Evolutionary conservation across 2,113 vertebrate species (phyloP).

Genomic region (Hassar affinis): DNA sequence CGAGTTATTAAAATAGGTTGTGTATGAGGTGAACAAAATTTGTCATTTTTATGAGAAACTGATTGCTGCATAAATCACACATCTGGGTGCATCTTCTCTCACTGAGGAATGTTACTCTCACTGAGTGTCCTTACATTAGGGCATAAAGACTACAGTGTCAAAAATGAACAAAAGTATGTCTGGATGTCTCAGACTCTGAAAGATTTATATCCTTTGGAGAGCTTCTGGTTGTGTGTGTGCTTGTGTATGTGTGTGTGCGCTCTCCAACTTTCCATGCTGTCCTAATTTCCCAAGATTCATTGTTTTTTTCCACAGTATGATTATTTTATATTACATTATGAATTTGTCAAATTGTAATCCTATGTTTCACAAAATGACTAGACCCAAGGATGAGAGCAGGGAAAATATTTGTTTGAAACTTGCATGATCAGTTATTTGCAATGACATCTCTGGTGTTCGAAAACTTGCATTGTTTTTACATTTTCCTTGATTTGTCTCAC

Average conservation of each 20-base stretch:
- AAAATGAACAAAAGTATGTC: not conserved
- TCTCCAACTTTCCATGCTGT: not conserved
- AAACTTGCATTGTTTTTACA: no score
- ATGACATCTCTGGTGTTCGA: not conserved
- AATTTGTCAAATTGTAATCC: not conserved
- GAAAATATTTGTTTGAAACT: not conserved
- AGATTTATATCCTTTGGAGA: not conserved
- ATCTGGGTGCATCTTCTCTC: not conserved
- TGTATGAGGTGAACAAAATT: not conserved
- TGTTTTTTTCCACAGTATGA: not conserved
- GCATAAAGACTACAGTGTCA: not conserved
- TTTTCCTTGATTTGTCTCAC: no score
- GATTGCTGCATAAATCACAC: slow-evolving; percentile 12
- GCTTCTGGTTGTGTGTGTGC: not conserved
- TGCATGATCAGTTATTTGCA: not conserved
- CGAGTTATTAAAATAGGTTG: slow-evolving; percentile 2
- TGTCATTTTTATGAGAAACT: slow-evolving; percentile 16
- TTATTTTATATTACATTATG: not conserved
- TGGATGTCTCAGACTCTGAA: not conserved
- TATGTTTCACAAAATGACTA: not conserved
- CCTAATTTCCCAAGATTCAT: not conserved
- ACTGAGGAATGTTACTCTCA: not conserved
- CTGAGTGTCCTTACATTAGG: not conserved
- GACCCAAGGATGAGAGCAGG: not conserved
- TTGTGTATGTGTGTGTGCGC: not conserved